Evolutionary conservation across 2,888 invertebrate species (phyloP), one percentile per base, ranked within the genome.

Genomic region (Eurytoma adleriae): DNA sequence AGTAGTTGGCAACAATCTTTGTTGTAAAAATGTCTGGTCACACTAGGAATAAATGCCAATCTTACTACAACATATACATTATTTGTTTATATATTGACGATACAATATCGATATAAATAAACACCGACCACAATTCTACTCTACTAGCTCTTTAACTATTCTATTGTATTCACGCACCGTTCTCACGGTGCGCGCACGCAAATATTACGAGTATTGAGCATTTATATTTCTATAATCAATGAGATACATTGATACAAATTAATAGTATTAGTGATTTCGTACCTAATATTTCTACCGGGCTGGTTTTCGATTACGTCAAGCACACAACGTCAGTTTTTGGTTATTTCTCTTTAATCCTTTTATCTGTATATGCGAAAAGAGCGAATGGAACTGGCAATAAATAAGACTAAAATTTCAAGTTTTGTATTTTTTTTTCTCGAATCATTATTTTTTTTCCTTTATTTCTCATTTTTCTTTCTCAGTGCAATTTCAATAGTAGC

Each of bases 51-150:
- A 84, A 82, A 64, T 84, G 85, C 85, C 85, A 85, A 86, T 84
- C 83, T 83, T 84, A 90, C 90, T 90, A 90, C 90, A 86, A 90
- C 90, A 89, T 86, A 86, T 84, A 84, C 83, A 84, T 78, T 82
- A 78, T 80, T 80, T 74, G 73, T 80, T 80, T 85, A 83, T 83
- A 84, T 84, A 88, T 90, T 88, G 88, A 89, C 87, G 89, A 88
- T 90, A 90, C 90, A 87, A 89, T 90, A 90, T 88, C 85, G 83
- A 88, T 79, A 78, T 80, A 78, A 87, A 87, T 87, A 85, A 86
- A 90, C 90, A 90, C 90, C 87, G 90, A 90, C 87, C 88, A 90
- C 90, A 90, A 90, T 40, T 88, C 90, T 90, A 90, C 90, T 87
- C 90, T 90, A 90, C 90, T 87, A 86, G 87, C 85, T 90, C 85